Conservation (phyloP, 2,113 vertebrate species). For the Equus przewalskii region DNA sequence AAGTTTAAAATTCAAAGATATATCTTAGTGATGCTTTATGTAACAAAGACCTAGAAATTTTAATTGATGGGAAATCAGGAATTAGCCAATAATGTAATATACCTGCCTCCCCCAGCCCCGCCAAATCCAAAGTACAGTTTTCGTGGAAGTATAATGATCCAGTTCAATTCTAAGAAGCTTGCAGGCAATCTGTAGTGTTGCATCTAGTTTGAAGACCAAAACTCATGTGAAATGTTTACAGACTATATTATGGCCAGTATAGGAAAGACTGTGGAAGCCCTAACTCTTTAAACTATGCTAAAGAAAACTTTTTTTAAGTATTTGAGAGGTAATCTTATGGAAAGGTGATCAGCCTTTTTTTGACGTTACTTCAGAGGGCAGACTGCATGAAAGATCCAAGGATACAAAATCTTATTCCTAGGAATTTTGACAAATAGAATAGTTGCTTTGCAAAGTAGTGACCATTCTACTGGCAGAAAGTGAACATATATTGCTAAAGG, state of each 20-base stretch:
- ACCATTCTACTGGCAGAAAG: neutral
- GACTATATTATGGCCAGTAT: neutral
- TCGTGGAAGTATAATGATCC: neutral
- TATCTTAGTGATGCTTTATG: neutral
- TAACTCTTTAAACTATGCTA: neutral
- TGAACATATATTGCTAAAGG: neutral
- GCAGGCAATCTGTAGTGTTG: neutral
- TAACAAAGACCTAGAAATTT: neutral
- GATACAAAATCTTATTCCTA: neutral
- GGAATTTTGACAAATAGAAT: neutral
- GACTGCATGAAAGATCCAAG: neutral
- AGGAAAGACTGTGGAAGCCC: neutral
- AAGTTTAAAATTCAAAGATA: constrained; percentile 1
- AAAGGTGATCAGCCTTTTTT: constrained; percentile 11
- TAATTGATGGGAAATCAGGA: constrained; percentile 15
- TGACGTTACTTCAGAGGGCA: neutral
- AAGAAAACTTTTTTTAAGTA: constrained; percentile 10
- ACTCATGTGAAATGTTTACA: neutral
- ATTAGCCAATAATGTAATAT: neutral
- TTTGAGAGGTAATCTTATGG: neutral
- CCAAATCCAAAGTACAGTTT: neutral
- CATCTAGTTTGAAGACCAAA: neutral
- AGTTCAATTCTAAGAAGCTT: constrained; percentile 32
- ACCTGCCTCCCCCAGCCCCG: neutral
- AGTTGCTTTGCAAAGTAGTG: constrained; percentile 8